These are phyloP conservation scores for Catocala nupta DNA, from an alignment of 2,888 invertebrate genomes.

Conservation along the genomic window DNA sequence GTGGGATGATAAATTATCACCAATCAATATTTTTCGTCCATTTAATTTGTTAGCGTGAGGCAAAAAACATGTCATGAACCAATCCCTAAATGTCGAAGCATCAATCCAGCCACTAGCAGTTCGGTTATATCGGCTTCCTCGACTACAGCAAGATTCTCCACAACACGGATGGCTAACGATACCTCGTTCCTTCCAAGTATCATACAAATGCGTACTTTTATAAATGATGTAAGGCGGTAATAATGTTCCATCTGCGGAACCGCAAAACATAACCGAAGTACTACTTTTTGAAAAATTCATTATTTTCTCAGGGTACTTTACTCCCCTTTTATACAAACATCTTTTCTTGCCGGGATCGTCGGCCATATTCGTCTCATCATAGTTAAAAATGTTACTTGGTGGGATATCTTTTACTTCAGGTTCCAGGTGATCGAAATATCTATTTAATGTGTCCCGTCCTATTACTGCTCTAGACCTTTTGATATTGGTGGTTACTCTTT, in stretches of 20 bases:
- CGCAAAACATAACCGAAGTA: conserved; percentile 39
- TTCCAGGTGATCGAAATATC: conserved; percentile 17
- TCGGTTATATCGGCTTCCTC: conserved; percentile 31
- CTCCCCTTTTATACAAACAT: conserved; percentile 30
- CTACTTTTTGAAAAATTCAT: conserved; percentile 30
- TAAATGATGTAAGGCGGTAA: conserved; percentile 38
- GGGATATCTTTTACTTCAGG: conserved; percentile 20
- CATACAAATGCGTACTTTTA: conserved; percentile 35
- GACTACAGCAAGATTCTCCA: conserved; percentile 13
- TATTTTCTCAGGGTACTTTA: conserved; percentile 37
- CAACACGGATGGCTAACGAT: conserved; percentile 21
- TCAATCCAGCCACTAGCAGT: conserved; percentile 41
- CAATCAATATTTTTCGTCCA: too few relatives aligned
- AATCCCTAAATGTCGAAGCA: conserved; percentile 31
- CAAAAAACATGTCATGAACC: conserved; percentile 29
- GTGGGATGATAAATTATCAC: too few relatives aligned
- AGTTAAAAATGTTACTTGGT: conserved; percentile 33
- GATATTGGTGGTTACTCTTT: conserved; percentile 29
- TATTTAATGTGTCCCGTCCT: conserved; percentile 22
- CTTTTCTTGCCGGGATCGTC: conserved; percentile 39
- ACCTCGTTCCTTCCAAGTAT: conserved; percentile 28
- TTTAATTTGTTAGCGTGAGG: conserved; percentile 23
- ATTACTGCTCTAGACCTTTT: conserved; percentile 34
- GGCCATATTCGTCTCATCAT: conserved; percentile 39
- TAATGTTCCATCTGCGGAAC: conserved; percentile 33